phyloP scores from a whole-genome alignment of 1,140 invertebrate species.

The Saxidomus purpurata region DNA sequence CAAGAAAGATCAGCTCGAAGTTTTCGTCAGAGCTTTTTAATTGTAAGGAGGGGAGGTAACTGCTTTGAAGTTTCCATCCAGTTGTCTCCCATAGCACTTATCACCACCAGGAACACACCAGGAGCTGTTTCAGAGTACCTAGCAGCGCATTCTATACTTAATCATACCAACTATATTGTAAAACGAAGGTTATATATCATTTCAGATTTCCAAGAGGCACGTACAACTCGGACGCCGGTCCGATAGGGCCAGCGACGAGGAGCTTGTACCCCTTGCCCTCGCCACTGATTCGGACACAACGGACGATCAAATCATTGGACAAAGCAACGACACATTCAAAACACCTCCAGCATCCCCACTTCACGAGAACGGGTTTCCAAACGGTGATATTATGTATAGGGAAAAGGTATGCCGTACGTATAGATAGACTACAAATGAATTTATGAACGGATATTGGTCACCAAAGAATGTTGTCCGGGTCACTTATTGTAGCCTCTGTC shows the following conservation, averaged over 20 bases:
- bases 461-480: too few relatives aligned
- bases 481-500: too few relatives aligned
- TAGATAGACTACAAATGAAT: too few relatives aligned
- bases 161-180: background rate
- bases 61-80: too few relatives aligned
- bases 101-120: too few relatives aligned
- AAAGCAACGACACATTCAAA: background rate
- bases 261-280: conserved; percentile 38
- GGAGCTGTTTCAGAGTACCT: too few relatives aligned
- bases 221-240: background rate
- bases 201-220: conserved; percentile 3
- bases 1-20: background rate
- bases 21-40: too few relatives aligned
- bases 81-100: too few relatives aligned
- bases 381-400: conserved; percentile 47
- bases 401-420: conserved; percentile 52
- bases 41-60: too few relatives aligned
- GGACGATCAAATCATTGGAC: background rate
- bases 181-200: background rate
- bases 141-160: too few relatives aligned
- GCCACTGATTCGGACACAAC: conserved; percentile 40
- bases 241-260: conserved; percentile 32
- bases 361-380: background rate
- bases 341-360: background rate
- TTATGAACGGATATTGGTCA: too few relatives aligned